Base-by-base conservation (phyloP, 2,888 invertebrate genomes). In the Dicycla oo region DNA sequence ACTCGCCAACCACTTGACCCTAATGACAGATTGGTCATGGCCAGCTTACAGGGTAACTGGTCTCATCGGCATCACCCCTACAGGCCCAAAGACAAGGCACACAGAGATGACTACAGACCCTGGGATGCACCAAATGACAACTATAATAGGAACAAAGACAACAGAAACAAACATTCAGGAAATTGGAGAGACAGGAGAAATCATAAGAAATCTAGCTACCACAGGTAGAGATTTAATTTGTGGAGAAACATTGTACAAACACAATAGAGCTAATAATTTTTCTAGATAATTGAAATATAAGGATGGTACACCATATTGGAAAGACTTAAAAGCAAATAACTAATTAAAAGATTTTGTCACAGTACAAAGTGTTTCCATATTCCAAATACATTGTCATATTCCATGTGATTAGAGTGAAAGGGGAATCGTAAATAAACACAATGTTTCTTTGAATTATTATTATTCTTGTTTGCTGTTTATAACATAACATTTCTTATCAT, bases 21-120 rank as follows among this genome's bases (percentile, higher is more conserved):
- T 45, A 88, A 87, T 78, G 93, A 95, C 73, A 91, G 92, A 62
- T 83, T 96, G 51, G 92, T 93, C 15, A 87, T 93, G 74, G 95
- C 95, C 15, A 96, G 96, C 78, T 91, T 96, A 82, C 96, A 96
- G 85, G 96, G 96, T 7, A 95, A 96, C 80, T 96, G 96, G 96
- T 88, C 93, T 3, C 93, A 95, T 68, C 89, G 96, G 72, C 95
- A 95, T 80, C 95, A 96, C 77, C 95, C 95, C 0, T 95, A 95
- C 72, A 91, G 92, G 58, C 63, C 90, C 2, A 92, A 92, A 75
- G 94, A 92, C 15, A 91, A 92, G 73, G 61, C 73, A 13, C 89
- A 90, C 34, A 88, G 89, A 78, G 91, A 92, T 74, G 91, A 92
- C n/a, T 91, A 86, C 23, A 88, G 91, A 47, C 73, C 84, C 3